Conservation (phyloP, 2,797 vertebrate species). For the Acrocephalus scirpaceus region DNA sequence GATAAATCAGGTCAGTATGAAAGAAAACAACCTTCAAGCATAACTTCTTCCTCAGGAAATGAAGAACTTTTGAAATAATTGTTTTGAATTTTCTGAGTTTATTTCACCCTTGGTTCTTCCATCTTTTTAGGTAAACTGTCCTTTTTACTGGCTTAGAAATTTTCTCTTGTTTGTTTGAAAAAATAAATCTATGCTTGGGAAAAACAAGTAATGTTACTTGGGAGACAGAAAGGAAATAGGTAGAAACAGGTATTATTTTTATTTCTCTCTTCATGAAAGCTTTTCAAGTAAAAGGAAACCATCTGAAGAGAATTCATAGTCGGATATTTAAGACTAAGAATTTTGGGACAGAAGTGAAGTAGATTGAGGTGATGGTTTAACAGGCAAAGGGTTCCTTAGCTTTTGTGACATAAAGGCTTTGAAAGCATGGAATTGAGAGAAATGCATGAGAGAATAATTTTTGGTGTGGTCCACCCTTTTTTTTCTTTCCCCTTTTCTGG, state of each 20-base stretch:
- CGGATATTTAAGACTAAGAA: not conserved
- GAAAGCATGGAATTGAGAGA: not conserved
- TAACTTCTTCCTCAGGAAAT: not conserved
- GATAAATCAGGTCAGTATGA: not conserved
- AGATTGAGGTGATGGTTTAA: not conserved
- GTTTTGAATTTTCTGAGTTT: not conserved
- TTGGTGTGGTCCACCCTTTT: not conserved
- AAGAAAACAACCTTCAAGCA: not conserved
- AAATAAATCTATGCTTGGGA: not conserved
- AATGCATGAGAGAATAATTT: not conserved
- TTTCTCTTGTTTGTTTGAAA: not conserved
- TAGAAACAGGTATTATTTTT: not conserved
- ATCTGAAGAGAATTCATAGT: not conserved
- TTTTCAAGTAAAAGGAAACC: not conserved
- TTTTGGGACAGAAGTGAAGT: not conserved
- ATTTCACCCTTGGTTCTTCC: not conserved
- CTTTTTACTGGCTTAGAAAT: not conserved
- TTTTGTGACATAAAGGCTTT: not conserved
- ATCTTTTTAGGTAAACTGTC: not conserved
- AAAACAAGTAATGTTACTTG: not conserved
- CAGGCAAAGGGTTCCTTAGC: not conserved
- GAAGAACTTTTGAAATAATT: not conserved
- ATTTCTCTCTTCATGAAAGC: not conserved
- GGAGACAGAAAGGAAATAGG: not conserved
- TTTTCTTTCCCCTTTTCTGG: accelerated